Evolutionary conservation across 2,888 invertebrate genomes (phyloP), one percentile per base, ranked within the genome.

Genomic region (Chrysolina haemoptera): DNA sequence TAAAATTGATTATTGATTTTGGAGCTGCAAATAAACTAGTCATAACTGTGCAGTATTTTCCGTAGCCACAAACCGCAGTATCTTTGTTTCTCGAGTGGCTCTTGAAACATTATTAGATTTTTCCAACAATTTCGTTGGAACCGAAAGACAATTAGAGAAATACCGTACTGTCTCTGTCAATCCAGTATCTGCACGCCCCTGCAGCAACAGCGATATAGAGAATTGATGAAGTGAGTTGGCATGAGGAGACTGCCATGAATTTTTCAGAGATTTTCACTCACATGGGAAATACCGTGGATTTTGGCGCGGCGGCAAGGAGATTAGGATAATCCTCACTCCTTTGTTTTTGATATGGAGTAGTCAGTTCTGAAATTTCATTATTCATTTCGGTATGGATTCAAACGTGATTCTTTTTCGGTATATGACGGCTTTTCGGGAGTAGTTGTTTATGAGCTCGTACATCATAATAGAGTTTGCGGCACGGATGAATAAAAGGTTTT

Each of bases 231-330:
- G 62, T 22, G 63, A 48, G 50, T 63, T 40, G 62, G 62, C 69
- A 48, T 2, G 18, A 50, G 50, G 40, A 63, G 43, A 9, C 62
- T 27, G 68, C 63, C 48, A 70, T 70, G 69, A 63, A 70, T 70
- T 70, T 70, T 70, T 70, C 69, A 70, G 63, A 27, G 63, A 68
- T 68, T 14, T 62, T 10, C 27, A 59, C 68, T 62, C 69, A 48
- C 63, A 50, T 63, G 69, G 69, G 69, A 70, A 70, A 70, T 70
- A 48, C 62, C 40, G 63, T 0, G 59, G 22, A 59, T 59, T 59
- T 59, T n/a, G 59, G 59, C 59, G 59, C 27, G 59, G 27, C 59
- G 8, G 59, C 59, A 22, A 27, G 27, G 59, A 35, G 59, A 59
- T 59, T 35, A 27, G 14, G 27, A 59, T 59, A 59, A 59, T 59